Evolutionary conservation across 2,888 invertebrate genomes (phyloP).

Genomic region (Peribatodes rhomboidaria): DNA sequence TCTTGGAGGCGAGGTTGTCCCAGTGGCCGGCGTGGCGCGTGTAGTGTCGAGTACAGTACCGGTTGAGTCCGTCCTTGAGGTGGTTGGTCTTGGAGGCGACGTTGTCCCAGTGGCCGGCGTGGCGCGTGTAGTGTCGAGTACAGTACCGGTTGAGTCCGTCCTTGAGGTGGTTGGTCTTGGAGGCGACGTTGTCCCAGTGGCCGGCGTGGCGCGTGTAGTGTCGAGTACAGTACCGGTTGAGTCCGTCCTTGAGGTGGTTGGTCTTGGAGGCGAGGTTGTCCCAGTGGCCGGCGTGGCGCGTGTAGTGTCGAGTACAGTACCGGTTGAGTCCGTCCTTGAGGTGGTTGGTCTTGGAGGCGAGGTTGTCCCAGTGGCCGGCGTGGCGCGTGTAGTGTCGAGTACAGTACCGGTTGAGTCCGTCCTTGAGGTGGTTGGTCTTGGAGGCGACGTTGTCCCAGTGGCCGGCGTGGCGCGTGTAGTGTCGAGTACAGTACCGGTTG

Average conservation of each 20-base stretch:
- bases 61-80: slow-evolving; percentile 97
- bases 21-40: slow-evolving; percentile 99
- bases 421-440: slow-evolving; percentile 96
- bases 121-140: no score
- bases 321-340: slow-evolving; percentile 97
- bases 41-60: no score
- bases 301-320: no score
- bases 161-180: slow-evolving; percentile 95
- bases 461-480: slow-evolving; percentile 98
- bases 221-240: slow-evolving; percentile 90
- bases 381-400: no score
- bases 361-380: slow-evolving; percentile 98
- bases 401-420: slow-evolving; percentile 92
- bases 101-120: slow-evolving; percentile 98
- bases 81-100: slow-evolving; percentile 95
- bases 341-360: slow-evolving; percentile 95
- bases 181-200: slow-evolving; percentile 96
- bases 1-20: slow-evolving; percentile 95
- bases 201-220: slow-evolving; percentile 99
- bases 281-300: slow-evolving; percentile 99
- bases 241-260: slow-evolving; percentile 97
- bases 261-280: slow-evolving; percentile 95
- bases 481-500: slow-evolving; percentile 88
- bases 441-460: slow-evolving; percentile 97
- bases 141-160: slow-evolving; percentile 93